These are phyloP conservation scores for Plodia interpunctella DNA, from an alignment of 1,140 invertebrate species.

Conservation along the genomic window DNA sequence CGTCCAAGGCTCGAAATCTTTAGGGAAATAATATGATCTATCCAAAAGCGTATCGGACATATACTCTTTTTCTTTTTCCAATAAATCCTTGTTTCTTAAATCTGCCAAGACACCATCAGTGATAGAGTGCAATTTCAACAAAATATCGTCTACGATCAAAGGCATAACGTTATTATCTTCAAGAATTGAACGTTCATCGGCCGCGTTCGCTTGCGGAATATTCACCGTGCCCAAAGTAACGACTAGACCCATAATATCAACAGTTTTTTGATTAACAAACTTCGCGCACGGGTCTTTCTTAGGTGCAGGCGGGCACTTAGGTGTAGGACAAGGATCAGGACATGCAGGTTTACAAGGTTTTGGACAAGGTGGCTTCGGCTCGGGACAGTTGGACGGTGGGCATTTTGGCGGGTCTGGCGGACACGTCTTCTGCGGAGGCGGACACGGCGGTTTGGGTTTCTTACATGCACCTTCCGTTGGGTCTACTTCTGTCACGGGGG, in stretches of 20 bases:
- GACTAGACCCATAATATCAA: not conserved
- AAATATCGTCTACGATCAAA: not conserved
- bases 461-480: constrained; percentile 23
- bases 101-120: not conserved
- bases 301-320: constrained; percentile 13
- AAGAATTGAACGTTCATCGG: not conserved
- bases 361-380: constrained; percentile 12
- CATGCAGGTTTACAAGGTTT: constrained; percentile 31
- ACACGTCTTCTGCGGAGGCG: constrained; percentile 25
- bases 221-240: not conserved
- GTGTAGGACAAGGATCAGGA: constrained; percentile 21
- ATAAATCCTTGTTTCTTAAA: not conserved
- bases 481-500: constrained; percentile 15
- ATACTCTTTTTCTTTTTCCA: not conserved
- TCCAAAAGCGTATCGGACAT: not conserved
- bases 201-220: not conserved
- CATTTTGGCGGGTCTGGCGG: constrained; percentile 20
- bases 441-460: constrained; percentile 14
- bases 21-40: constrained; percentile 9
- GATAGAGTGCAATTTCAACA: not conserved
- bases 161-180: not conserved
- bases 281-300: constrained; percentile 15
- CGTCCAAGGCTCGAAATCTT: constrained; percentile 46
- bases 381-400: constrained; percentile 8
- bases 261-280: constrained; percentile 5